A percentile compares a stretch with the other conserved stretches of the same genome.
phyloP scores from a whole-genome alignment of 2,113 vertebrate genomes.

The Panthera uncia region DNA sequence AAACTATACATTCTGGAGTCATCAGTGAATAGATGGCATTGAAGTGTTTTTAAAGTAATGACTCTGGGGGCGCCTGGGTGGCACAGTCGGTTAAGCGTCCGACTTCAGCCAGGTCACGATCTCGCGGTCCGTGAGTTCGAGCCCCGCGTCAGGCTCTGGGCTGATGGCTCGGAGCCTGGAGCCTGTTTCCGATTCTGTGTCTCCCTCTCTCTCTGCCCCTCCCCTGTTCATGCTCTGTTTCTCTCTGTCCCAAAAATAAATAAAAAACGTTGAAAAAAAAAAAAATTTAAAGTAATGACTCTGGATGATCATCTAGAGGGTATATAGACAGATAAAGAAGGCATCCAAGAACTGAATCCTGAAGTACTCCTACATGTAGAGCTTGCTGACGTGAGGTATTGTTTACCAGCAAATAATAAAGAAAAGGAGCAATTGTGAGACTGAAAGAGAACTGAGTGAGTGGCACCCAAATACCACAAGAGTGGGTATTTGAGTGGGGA shows the following conservation, averaged over 20 bases:
- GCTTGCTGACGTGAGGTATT: neutral
- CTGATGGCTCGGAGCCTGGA: too few relatives aligned
- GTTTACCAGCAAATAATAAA: neutral
- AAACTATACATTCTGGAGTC: neutral
- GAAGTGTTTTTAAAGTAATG: neutral
- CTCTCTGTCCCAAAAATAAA: too few relatives aligned
- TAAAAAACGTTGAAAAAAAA: too few relatives aligned
- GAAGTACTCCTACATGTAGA: neutral
- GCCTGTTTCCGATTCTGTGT: too few relatives aligned
- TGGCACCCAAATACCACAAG: neutral
- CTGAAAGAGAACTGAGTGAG: neutral
- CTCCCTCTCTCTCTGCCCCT: too few relatives aligned
- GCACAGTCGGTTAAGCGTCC: too few relatives aligned
- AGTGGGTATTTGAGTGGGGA: neutral
- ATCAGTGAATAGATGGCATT: neutral
- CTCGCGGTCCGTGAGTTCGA: too few relatives aligned
- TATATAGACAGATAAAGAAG: neutral
- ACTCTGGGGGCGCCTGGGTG: too few relatives aligned
- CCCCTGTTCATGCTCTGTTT: too few relatives aligned
- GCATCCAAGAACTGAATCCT: neutral
- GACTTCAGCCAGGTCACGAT: too few relatives aligned
- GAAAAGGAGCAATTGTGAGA: neutral
- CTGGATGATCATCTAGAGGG: neutral
- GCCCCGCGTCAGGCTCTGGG: too few relatives aligned
- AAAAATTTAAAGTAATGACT: neutral